A percentile compares a stretch with the other conserved stretches of the same genome.
Evolutionary conservation across 2,888 invertebrate species (phyloP).

Genomic region (Drosophila flavopinicola): DNA sequence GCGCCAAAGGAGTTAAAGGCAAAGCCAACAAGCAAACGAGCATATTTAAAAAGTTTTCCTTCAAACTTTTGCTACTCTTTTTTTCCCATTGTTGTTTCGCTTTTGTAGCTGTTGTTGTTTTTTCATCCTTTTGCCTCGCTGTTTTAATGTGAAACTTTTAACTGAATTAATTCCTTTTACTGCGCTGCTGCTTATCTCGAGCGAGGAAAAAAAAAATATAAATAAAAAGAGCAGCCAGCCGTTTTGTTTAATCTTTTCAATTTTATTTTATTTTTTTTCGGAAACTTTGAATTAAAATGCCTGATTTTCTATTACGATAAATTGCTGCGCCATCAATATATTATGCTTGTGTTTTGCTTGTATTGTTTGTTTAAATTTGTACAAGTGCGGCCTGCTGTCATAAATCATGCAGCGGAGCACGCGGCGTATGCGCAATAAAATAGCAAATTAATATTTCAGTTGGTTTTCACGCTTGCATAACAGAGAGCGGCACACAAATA

Average conservation of each 20-base stretch:
- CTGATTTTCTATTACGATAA: constrained; percentile 11
- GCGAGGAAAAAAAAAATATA: constrained; percentile 24
- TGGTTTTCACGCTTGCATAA: constrained; percentile 49
- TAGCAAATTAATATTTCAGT: constrained; percentile 76
- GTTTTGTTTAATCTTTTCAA: constrained; percentile 72
- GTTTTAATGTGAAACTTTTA: constrained; percentile 76
- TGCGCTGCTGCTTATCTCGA: constrained; percentile 57
- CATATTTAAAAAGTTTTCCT: constrained; percentile 77
- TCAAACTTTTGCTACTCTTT: constrained; percentile 65
- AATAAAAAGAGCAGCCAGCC: constrained; percentile 59
- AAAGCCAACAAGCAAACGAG: constrained; percentile 73
- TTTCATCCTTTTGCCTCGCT: constrained; percentile 34
- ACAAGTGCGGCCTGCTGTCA: constrained; percentile 26
- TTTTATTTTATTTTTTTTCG: constrained; percentile 22
- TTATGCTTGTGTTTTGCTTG: constrained; percentile 7
- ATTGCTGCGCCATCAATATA: constrained; percentile 26
- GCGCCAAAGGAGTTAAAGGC: constrained; percentile 68
- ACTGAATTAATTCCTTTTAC: constrained; percentile 78
- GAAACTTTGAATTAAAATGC: constrained; percentile 8
- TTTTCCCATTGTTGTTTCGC: constrained; percentile 48
- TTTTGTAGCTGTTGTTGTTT: constrained; percentile 26
- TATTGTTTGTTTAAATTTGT: constrained; percentile 13
- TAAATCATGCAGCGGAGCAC: constrained; percentile 65
- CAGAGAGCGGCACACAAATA: constrained; percentile 53
- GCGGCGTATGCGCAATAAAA: constrained; percentile 67